Evolutionary conservation across 2,797 vertebrate species (phyloP).

Genomic region (Anguilla pacifica): DNA sequence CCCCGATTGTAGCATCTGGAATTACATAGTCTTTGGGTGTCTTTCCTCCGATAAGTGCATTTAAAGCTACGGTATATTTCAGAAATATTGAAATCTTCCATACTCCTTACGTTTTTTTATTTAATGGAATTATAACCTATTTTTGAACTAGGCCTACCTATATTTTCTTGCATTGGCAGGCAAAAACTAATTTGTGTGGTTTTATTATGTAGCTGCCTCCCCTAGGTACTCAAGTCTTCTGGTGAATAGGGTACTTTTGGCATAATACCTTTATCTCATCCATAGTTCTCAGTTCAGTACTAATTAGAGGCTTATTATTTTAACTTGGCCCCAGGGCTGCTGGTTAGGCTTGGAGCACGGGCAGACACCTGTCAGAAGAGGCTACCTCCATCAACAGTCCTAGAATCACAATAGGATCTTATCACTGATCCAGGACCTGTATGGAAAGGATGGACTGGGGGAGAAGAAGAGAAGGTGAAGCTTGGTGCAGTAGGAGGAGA

Average conservation of each 20-base stretch:
- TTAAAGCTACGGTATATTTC: no score
- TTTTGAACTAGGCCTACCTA: neutral
- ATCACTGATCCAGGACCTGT: neutral
- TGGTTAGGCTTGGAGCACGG: neutral
- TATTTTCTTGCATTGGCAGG: neutral
- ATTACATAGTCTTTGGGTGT: neutral
- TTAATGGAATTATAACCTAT: no score
- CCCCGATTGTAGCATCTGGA: neutral
- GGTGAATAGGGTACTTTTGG: slow-evolving; percentile 32
- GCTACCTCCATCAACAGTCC: neutral
- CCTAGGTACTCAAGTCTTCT: neutral
- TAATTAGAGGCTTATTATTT: slow-evolving; percentile 37
- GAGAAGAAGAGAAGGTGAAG: neutral
- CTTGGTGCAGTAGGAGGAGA: neutral
- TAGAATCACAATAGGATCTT: neutral
- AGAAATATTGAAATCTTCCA: no score
- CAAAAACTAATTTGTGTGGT: neutral
- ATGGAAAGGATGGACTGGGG: neutral
- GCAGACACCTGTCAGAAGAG: neutral
- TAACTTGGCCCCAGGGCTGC: slow-evolving; percentile 14
- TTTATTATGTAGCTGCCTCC: neutral
- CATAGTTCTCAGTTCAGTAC: slow-evolving; percentile 10
- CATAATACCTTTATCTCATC: slow-evolving; percentile 34
- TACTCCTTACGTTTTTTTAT: no score
- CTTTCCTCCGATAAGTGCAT: neutral